Base-by-base conservation (phyloP, 1,140 invertebrate species). In the Centruroides vittatus region DNA sequence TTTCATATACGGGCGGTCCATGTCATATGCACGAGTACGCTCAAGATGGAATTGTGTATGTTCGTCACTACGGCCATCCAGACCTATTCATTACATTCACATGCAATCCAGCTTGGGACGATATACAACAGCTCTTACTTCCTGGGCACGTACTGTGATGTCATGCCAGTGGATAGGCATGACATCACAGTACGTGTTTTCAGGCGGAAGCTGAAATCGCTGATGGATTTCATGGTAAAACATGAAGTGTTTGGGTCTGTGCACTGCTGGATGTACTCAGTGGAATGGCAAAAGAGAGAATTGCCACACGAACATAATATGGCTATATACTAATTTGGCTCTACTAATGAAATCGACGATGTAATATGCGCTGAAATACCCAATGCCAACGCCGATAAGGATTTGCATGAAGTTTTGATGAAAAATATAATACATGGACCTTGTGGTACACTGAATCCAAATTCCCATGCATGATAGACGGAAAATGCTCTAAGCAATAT, bases 361-460 rank as follows among this genome's bases (percentile, higher is more conserved):
- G 35, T 63, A 9, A 51, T 66, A 6, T 64, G 36, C 47, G 60
- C 62, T 51, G 58, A 62, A 61, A 60, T 66, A 35, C 61, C 60
- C n/a, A 36, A 64, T n/a, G 9, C 49, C 49, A 7, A 50, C 10
- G n/a, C 13, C 51, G 46, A 62, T 56, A 9, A 35, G n/a, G 52
- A 59, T n/a, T 62, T 57, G 48, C 35, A 54, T 34, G 48, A 58
- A 51, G 35, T 55, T 41, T 8, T 56, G 11, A 41, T 35, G n/a
- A 58, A 58, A 62, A 73, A 74, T 59, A 78, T 79, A 78, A 76
- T 79, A 62, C 78, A 80, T 74, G 77, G 78, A 46, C 78, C 77
- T 57, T 80, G 77, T 70, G 78, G 75, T 41, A 5, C 47, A 46
- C 50, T 74, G 0, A 80, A 79, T 65, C 64, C 6, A 13, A 67